Conservation (phyloP, 2,797 vertebrate species). For the Coregonus ussuriensis region DNA sequence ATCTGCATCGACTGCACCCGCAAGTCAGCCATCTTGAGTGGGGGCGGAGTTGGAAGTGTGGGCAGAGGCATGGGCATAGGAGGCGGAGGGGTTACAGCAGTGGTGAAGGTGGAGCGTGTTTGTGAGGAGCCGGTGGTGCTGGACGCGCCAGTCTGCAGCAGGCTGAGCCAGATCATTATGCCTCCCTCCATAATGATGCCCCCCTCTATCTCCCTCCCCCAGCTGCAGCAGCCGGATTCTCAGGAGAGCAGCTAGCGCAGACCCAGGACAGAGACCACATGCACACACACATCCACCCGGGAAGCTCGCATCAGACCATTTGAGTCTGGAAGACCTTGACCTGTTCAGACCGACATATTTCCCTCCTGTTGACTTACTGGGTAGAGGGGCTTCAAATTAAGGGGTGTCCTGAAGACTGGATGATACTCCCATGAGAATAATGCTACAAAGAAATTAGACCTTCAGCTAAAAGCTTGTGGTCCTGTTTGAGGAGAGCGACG, state of each 20-base stretch:
- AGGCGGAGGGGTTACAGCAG: constrained; percentile 47
- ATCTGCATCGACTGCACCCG: constrained; percentile 93
- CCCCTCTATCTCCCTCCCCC: constrained; percentile 20
- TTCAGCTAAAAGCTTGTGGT: neutral
- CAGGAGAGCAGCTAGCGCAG: constrained; percentile 88
- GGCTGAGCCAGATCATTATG: constrained; percentile 48
- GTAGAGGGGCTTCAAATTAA: neutral
- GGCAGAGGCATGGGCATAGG: neutral
- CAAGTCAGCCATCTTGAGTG: constrained; percentile 60
- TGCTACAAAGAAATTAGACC: neutral
- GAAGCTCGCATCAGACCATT: constrained; percentile 27
- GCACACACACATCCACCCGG: constrained; percentile 1
- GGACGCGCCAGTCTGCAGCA: constrained; percentile 75
- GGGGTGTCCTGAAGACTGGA: neutral
- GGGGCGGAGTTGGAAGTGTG: constrained; percentile 46
- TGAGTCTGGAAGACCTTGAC: neutral
- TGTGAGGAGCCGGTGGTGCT: constrained; percentile 75
- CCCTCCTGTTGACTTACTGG: neutral
- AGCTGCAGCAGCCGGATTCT: constrained; percentile 70
- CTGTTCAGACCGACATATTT: constrained; percentile 4
- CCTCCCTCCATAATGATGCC: constrained; percentile 12
- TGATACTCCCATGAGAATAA: neutral
- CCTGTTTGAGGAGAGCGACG: neutral
- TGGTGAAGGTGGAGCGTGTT: constrained; percentile 60
- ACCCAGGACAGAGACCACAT: constrained; percentile 21